A percentile compares a stretch with the other conserved stretches of the same genome.
Conservation (phyloP, 2,888 invertebrate genomes). For the Cantharis rustica region DNA sequence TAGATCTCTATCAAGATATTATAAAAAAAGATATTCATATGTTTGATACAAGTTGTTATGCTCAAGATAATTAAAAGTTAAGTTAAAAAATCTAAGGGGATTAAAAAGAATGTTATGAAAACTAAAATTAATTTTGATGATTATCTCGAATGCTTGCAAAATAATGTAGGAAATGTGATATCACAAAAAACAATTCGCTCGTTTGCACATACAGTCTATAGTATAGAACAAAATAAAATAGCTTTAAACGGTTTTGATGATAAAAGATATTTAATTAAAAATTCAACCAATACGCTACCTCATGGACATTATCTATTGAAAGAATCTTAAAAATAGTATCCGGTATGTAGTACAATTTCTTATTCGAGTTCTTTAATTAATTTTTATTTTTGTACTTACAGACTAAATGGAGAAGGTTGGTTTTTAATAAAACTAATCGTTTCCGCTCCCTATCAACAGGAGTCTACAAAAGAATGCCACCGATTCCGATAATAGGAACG, state of each 20-base stretch:
- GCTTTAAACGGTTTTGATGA: slow-evolving; percentile 31
- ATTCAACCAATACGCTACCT: slow-evolving; percentile 5
- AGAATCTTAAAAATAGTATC: slow-evolving; percentile 1
- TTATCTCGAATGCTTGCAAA: slow-evolving; percentile 25
- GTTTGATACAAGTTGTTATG: slow-evolving; percentile 39
- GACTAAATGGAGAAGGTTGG: not conserved
- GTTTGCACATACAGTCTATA: slow-evolving; percentile 27
- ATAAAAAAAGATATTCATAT: slow-evolving; percentile 21
- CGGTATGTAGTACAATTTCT: not conserved
- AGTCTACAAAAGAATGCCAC: no score
- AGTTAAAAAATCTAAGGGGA: slow-evolving; percentile 35
- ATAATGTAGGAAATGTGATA: not conserved
- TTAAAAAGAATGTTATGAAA: slow-evolving; percentile 22
- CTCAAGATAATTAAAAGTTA: slow-evolving; percentile 37
- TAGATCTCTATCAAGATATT: slow-evolving; percentile 18
- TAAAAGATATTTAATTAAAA: slow-evolving; percentile 27
- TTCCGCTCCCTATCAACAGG: no score
- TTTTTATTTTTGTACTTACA: not conserved
- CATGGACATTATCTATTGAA: slow-evolving; percentile 13
- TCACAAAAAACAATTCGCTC: slow-evolving; percentile 23
- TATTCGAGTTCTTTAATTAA: not conserved
- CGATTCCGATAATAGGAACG: no score
- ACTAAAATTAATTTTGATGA: slow-evolving; percentile 26
- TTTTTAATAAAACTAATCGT: no score
- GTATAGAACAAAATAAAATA: slow-evolving; percentile 30